Evolutionary conservation across 2,113 vertebrate species (phyloP), one percentile per base, ranked within the genome.

Genomic region (Crypturellus undulatus): DNA sequence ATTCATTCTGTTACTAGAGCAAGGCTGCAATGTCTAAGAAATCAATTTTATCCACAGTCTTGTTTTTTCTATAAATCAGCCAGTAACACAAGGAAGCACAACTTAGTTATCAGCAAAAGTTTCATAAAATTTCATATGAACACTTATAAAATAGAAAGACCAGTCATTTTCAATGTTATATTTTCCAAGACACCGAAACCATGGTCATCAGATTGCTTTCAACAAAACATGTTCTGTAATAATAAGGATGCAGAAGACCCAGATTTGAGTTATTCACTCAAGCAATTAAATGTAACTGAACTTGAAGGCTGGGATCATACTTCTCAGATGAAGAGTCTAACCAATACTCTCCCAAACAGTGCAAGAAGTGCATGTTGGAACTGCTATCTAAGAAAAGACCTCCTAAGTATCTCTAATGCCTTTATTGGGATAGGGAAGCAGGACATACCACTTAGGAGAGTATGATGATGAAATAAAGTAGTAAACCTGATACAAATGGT

Each of bases 21-120:
- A n/a, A 36, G 49, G 51, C 16, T 32, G 43, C 3, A 4, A 17
- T 1, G 1, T 32, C 54, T 21, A 67, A 67, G 38, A 79, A 80
- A 47, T 13, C 17, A 5, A 19, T 36, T 13, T 25, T 20, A 5
- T 9, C 4, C 6, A 12, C 2, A 32, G 14, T 11, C 0, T 1
- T 85, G 8, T 26, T 69, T 58, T 58, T 73, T 72, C 79, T n/a
- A 15, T 12, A 10, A 84, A 40, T 10, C 64, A 43, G 25, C 7
- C 64, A 92, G 43, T 21, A 51, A 63, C 26, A 77, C 19, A 76
- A 45, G 7, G 68, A 3, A 63, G 12, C 5, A 62, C 12, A 87
- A 75, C 22, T 40, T 1, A 84, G 18, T 19, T 71, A 75, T 11
- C 36, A 75, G 40, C 21, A 28, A 73, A 63, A 20, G 52, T 36